phyloP scores from a whole-genome alignment of 2,113 vertebrate species.

The Balaeniceps rex region DNA sequence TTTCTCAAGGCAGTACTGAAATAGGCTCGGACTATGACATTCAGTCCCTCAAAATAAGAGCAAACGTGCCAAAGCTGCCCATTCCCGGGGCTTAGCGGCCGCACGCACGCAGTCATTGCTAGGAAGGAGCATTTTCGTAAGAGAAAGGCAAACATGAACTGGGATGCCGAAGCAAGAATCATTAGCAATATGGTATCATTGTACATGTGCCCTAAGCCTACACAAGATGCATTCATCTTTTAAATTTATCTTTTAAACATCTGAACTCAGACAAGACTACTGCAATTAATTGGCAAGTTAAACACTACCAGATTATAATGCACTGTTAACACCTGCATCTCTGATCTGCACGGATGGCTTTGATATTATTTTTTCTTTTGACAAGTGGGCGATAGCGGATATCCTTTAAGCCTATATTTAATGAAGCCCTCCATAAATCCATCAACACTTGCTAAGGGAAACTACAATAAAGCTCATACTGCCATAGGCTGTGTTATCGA shows the following conservation, averaged over 20 bases:
- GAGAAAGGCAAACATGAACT: neutral
- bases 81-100: rapidly evolving
- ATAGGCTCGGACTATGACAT: neutral
- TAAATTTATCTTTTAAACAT: conserved; percentile 41
- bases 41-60: neutral
- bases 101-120: neutral
- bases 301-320: conserved; percentile 36
- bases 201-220: neutral
- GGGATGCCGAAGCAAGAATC: neutral
- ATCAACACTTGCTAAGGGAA: conserved; percentile 65
- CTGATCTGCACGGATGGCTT: conserved; percentile 29
- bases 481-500: neutral
- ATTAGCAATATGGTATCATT: neutral
- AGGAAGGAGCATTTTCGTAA: neutral
- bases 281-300: conserved; percentile 49
- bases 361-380: conserved; percentile 55
- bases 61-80: neutral
- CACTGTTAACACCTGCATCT: conserved; percentile 67
- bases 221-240: conserved; percentile 20
- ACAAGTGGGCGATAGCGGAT: conserved; percentile 66
- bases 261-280: conserved; percentile 19
- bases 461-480: conserved; percentile 56
- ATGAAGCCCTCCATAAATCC: conserved; percentile 71
- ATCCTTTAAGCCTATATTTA: conserved; percentile 73
- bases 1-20: neutral